Conservation (phyloP, 2,113 vertebrate species). For the Tyrannus savana region DNA sequence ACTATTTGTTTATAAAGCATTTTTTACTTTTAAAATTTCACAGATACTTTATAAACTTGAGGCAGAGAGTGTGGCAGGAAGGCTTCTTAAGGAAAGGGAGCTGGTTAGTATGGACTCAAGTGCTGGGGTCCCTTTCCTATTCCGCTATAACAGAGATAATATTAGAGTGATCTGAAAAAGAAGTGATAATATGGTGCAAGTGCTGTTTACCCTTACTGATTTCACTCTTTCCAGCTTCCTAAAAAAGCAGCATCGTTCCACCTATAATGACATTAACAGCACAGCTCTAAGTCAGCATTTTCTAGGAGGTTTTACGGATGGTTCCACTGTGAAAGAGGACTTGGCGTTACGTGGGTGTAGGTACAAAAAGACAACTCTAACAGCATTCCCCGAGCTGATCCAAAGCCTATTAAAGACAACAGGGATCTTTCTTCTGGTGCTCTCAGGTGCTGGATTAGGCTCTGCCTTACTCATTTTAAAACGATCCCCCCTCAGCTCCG, state of each 20-base stretch:
- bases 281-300: not conserved
- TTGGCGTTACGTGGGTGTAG: slow-evolving; percentile 34
- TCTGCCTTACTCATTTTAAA: not conserved
- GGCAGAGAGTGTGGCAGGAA: not conserved
- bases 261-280: not conserved
- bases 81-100: not conserved
- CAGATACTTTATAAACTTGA: not conserved
- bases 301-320: not conserved
- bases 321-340: not conserved
- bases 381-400: slow-evolving; percentile 50
- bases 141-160: not conserved
- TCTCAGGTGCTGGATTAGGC: slow-evolving; percentile 44
- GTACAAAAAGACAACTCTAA: slow-evolving; percentile 50
- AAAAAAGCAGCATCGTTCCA: not conserved
- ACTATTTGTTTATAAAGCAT: not conserved
- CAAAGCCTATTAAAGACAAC: slow-evolving; percentile 65
- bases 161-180: not conserved
- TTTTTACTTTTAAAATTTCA: not conserved
- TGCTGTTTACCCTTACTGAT: rapidly evolving
- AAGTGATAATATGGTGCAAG: not conserved
- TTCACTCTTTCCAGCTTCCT: not conserved
- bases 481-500: slow-evolving; percentile 1
- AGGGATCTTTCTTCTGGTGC: not conserved
- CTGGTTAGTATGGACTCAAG: not conserved
- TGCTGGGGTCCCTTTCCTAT: not conserved